These are phyloP conservation scores for Aramus guarauna DNA, from an alignment of 2,113 vertebrate species.

Conservation along the genomic window DNA sequence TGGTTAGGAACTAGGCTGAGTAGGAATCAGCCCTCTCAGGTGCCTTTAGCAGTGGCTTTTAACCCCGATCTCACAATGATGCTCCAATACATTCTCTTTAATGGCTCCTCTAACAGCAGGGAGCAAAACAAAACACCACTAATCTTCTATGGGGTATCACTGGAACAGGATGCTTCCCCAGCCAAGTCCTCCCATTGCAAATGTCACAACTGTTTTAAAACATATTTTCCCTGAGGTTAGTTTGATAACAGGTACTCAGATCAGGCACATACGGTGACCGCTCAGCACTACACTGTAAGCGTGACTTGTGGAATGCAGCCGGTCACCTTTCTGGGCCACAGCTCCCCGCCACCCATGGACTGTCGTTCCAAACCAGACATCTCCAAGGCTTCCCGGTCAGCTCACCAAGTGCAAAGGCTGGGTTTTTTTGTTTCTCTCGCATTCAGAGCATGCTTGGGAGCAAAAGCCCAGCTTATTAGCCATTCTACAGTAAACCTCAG, in stretches of 20 bases:
- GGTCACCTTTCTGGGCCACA: not conserved
- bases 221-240: not conserved
- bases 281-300: not conserved
- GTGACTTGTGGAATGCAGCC: not conserved
- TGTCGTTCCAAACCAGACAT: not conserved
- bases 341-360: not conserved
- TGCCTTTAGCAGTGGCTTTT: not conserved
- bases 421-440: not conserved
- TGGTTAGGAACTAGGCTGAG: not conserved
- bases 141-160: not conserved
- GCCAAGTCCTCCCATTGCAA: slow-evolving; percentile 5
- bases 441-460: not conserved
- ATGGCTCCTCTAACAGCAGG: not conserved
- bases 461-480: not conserved
- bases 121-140: not conserved
- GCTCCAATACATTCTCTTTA: not conserved
- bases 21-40: not conserved
- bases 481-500: not conserved
- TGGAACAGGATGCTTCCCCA: not conserved
- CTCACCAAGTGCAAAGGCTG: not conserved
- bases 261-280: not conserved
- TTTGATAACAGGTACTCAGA: not conserved
- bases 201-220: not conserved
- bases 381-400: not conserved
- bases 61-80: not conserved